Evolutionary conservation across 2,888 invertebrate species (phyloP), one percentile per base, ranked within the genome.

Genomic region (Xestoiulus laeticollis): DNA sequence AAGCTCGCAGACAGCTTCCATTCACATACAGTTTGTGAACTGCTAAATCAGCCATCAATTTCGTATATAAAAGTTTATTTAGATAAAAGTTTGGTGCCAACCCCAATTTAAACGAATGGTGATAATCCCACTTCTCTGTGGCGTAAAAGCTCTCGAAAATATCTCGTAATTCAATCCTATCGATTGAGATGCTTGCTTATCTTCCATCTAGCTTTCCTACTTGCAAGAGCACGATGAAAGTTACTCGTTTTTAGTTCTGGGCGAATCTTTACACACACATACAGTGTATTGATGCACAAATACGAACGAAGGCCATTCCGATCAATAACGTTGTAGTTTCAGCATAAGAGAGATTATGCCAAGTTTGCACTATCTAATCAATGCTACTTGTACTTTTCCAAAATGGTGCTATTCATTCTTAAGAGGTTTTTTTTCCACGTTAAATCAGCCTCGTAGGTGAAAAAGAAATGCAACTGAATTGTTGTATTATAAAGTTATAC

Each of bases 101-200:
- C 78, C 78, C 78, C 78, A 78, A 78, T 78, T 78, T 78, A 78
- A 78, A 30, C 78, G 78, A 78, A 78, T 78, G 78, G 78, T 26
- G 78, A 78, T 78, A 78, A 78, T 78, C 78, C 78, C 78, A 78
- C 78, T 78, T 78, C 78, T 78, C 30, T 78, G 78, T 78, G 78
- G 78, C 78, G 30, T 78, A 78, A 78, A 78, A 78, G 78, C 78
- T 30, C 78, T 78, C 78, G 30, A 78, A 78, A 78, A 78, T 78
- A 78, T 78, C 78, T 78, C 78, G 78, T 78, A 78, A 78, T 78
- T 78, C 78, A 78, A 78, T 78, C 78, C 78, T 78, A 78, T 78
- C 78, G 78, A 78, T 78, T 78, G 78, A 14, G 78, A 30, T 30
- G 30, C 78, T 78, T 0, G 78, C 78, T 78, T 78, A 78, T 78